Base-by-base conservation (phyloP, 1,140 invertebrate species). In the Lithobius niger region DNA sequence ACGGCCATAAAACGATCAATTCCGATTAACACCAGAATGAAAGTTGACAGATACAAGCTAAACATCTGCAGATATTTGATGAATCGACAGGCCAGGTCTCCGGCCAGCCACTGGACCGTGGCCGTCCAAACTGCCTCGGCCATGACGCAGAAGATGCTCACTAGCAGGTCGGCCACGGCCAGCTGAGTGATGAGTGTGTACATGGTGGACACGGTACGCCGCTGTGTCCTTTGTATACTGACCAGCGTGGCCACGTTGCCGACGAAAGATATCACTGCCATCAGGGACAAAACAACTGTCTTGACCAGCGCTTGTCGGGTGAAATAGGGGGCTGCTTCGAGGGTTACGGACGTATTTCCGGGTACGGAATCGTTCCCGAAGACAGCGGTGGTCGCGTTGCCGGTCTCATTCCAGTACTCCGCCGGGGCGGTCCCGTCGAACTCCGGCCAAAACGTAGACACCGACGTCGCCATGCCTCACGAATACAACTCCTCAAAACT, bases 21-120 rank as follows among this genome's bases (percentile, higher is more conserved):
- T 3, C 84, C 84, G 59, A 89, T 88, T 10, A 87, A 74, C 2
- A 89, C 85, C 21, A 87, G 70, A 22, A 88, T 78, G 65, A 86
- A 89, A 0, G 86, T 89, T 42, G 84, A 87, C n/a, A 88, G 70
- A 67, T 89, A 87, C 3, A 88, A 72, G 49, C 82, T 80, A 63
- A 86, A 85, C 78, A 87, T 82, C 69, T 89, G 85, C 16, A 83
- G 67, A 62, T 83, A 88, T 67, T 89, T 90, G 60, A 89, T 81
- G 16, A 84, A 55, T 69, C 89, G 89, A 67, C 87, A 91, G 25
- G 78, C 76, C 1, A 78, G 64, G 61, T 87, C 82, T 2, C 85
- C 86, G 2, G 81, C 85, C 28, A 80, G 69, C 86, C 86, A 91
- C 43, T 82, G 79, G 0, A 89, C 83, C 0, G 83, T 83, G 47